Evolutionary conservation across 2,113 vertebrate species (phyloP).

Genomic region (Leptodactylus fuscus): DNA sequence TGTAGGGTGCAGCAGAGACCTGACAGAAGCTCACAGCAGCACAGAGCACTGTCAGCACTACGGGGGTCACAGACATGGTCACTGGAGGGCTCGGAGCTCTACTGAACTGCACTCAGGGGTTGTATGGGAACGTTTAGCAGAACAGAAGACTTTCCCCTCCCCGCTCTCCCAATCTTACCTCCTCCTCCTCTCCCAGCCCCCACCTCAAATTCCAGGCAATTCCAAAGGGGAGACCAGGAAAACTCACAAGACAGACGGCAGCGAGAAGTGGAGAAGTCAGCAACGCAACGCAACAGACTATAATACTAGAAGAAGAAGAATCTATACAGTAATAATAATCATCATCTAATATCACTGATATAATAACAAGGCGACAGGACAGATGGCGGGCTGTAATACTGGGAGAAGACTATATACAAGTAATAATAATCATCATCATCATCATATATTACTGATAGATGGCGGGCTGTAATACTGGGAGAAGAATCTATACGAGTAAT

Average conservation of each 20-base stretch:
- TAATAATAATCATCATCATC: no score
- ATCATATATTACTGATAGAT: no score
- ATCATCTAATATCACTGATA: no score
- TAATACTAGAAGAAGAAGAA: no score
- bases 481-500: no score
- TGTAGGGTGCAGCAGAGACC: not conserved
- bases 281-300: no score
- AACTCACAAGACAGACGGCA: not conserved
- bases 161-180: slow-evolving; percentile 23
- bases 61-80: slow-evolving; percentile 16
- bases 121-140: not conserved
- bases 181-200: slow-evolving; percentile 40
- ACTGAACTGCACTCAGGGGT: not conserved
- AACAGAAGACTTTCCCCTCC: not conserved
- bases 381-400: no score
- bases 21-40: not conserved
- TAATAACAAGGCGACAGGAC: no score
- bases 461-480: no score
- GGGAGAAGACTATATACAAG: no score
- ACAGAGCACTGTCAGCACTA: slow-evolving; percentile 6
- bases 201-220: slow-evolving; percentile 23
- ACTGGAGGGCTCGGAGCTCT: not conserved
- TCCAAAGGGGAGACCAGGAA: slow-evolving; percentile 11
- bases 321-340: no score
- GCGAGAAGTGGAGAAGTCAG: no score